Percentiles rank a stretch among this genome's conserved stretches.
These are phyloP conservation scores for Bursaphelenchus mucronatus DNA, from an alignment of 1,140 invertebrate species.

Conservation along the genomic window DNA sequence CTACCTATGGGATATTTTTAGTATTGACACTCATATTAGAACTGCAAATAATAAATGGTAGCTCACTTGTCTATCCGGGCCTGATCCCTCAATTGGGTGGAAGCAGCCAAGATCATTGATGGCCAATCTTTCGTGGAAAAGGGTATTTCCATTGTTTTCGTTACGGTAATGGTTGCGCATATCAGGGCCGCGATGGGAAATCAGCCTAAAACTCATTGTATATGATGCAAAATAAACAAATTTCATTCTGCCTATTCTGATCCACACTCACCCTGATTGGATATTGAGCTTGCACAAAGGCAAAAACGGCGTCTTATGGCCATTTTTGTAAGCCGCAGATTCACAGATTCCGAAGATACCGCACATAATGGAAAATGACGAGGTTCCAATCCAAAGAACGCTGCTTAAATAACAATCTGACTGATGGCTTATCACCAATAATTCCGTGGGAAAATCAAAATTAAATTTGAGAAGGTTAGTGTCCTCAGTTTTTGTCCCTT, in stretches of 20 bases:
- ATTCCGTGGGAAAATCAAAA: too few relatives aligned
- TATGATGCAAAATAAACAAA: not conserved
- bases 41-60: constrained; percentile 1
- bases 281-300: not conserved
- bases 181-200: constrained; percentile 54
- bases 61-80: constrained; percentile 44
- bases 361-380: constrained; percentile 28
- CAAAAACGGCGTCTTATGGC: constrained; percentile 5
- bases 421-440: too few relatives aligned
- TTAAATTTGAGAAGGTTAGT: too few relatives aligned
- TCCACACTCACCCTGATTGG: not conserved
- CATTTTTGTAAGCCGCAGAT: constrained; percentile 27
- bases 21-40: not conserved
- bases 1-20: constrained; percentile 43
- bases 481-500: too few relatives aligned
- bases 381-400: not conserved
- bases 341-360: constrained; percentile 39
- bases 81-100: constrained; percentile 50
- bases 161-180: constrained; percentile 50
- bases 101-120: constrained; percentile 52
- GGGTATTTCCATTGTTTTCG: constrained; percentile 52
- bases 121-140: constrained; percentile 57
- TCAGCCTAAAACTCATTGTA: constrained; percentile 33
- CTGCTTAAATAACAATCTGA: too few relatives aligned
- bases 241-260: not conserved